Base-by-base conservation (phyloP, 2,113 vertebrate genomes). In the Calidris pygmaea region DNA sequence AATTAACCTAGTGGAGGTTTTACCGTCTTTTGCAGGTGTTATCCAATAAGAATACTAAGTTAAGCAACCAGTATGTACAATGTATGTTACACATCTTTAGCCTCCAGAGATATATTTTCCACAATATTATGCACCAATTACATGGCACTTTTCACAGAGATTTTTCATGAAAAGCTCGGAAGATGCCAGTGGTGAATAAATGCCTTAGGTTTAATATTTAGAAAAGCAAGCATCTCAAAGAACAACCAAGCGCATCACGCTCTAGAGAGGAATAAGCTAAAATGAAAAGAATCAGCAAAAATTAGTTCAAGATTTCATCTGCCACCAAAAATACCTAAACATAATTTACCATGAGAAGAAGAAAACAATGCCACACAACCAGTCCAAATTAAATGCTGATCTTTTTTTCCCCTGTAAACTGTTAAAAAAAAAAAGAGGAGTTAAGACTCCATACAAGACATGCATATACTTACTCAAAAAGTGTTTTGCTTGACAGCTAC, bases 161-260 rank as follows among this genome's bases (percentile, higher is more conserved):
- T 66, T 89, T 68, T 78, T 92, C 41, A 71, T 66, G 22, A 89
- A 96, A 94, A 72, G 24, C 32, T 72, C 17, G 94, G 74, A 91
- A 87, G 76, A 35, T 50, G 72, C 29, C 50, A 70, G 60, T 72
- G 30, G 78, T 91, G 66, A 95, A 92, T 88, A 95, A 95, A 96
- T 89, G n/a, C 19, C 56, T 74, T 43, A 41, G 8, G 55, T 93
- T 58, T 93, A 90, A 68, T 67, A 89, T 67, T 92, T 70, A 67
- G 89, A 71, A 85, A 95, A 90, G 32, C 9, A 47, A 73, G 52
- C 30, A 75, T 77, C 60, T 94, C 35, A 77, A 86, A 67, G 60
- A 93, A 84, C 18, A 92, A 84, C 48, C 67, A 59, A 85, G 16
- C 37, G 6, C 18, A 60, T 56, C 81, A 70, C 63, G 45, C 24